Evolutionary conservation across 2,888 invertebrate genomes (phyloP).

Genomic region (Acleris holmiana): DNA sequence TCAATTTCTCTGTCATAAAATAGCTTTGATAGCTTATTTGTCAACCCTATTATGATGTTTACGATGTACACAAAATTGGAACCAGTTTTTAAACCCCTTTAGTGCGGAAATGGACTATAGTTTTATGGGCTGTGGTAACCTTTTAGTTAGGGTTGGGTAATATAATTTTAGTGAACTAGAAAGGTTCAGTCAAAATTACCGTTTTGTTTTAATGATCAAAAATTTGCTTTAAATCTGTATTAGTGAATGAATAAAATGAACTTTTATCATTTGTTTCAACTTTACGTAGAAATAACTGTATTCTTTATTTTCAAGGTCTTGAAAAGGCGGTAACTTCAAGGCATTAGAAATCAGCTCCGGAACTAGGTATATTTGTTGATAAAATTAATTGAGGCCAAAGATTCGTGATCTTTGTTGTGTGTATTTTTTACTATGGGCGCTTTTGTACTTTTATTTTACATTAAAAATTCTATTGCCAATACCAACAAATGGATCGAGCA

Average conservation of each 20-base stretch:
- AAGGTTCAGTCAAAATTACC: neutral
- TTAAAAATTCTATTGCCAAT: neutral
- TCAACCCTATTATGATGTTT: slow-evolving; percentile 37
- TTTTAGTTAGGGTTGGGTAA: neutral
- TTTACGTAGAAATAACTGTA: too few relatives aligned
- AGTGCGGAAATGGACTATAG: slow-evolving; percentile 16
- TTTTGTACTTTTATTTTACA: neutral
- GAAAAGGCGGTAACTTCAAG: neutral
- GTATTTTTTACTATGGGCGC: too few relatives aligned
- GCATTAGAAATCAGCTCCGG: too few relatives aligned
- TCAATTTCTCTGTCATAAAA: slow-evolving; percentile 52
- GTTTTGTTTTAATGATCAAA: neutral
- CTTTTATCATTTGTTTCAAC: too few relatives aligned
- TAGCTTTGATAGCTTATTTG: slow-evolving; percentile 50
- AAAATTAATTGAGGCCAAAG: neutral
- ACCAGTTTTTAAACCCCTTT: slow-evolving; percentile 26
- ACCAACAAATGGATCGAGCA: slow-evolving; percentile 42
- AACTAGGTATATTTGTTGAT: neutral
- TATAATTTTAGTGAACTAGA: neutral
- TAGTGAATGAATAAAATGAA: too few relatives aligned
- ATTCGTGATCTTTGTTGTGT: too few relatives aligned
- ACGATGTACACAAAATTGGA: slow-evolving; percentile 20
- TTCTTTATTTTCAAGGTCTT: neutral
- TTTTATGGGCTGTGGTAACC: slow-evolving; percentile 7
- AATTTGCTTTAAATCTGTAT: too few relatives aligned